These are phyloP conservation scores for Turritopsis rubra DNA, from an alignment of 30 jellyfish, hydroid and myxozoan genomes.

Conservation along the genomic window DNA sequence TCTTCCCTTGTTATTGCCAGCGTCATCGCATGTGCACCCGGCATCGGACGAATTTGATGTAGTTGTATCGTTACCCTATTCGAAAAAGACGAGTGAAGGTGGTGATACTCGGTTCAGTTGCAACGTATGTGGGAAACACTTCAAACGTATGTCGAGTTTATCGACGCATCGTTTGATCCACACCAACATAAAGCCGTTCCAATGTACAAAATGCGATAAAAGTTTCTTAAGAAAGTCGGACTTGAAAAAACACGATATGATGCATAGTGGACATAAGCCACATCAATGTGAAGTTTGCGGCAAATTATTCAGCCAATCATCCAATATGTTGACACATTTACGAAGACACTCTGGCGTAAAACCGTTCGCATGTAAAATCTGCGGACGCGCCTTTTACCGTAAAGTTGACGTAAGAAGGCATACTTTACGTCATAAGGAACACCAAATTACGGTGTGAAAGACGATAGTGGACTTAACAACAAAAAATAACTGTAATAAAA, in stretches of 20 bases:
- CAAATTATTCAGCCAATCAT: slow-evolving; percentile 88
- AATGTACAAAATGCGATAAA: slow-evolving; percentile 83
- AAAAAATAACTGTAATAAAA: neutral
- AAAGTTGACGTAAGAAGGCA: slow-evolving; percentile 92
- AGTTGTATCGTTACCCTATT: slow-evolving; percentile 34
- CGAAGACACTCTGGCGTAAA: slow-evolving; percentile 88
- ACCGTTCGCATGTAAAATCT: slow-evolving; percentile 85
- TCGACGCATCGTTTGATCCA: slow-evolving; percentile 91
- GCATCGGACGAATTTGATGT: neutral
- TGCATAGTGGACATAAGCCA: slow-evolving; percentile 96
- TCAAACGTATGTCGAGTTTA: slow-evolving; percentile 79
- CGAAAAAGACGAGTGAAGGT: slow-evolving; percentile 15
- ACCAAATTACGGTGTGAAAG: neutral
- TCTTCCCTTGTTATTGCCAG: neutral
- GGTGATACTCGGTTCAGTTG: slow-evolving; percentile 51
- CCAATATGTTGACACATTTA: slow-evolving; percentile 85
- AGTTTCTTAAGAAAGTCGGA: slow-evolving; percentile 79
- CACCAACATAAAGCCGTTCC: slow-evolving; percentile 82
- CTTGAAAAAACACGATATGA: slow-evolving; percentile 89
- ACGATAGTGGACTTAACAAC: neutral
- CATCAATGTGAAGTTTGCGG: slow-evolving; percentile 95
- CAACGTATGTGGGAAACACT: slow-evolving; percentile 69
- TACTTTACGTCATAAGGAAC: slow-evolving; percentile 61
- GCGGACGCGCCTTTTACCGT: slow-evolving; percentile 92
- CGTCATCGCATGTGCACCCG: neutral